Evolutionary conservation across 1,140 invertebrate species (phyloP), one percentile per base, ranked within the genome.

Genomic region (Glossosoma conforme): DNA sequence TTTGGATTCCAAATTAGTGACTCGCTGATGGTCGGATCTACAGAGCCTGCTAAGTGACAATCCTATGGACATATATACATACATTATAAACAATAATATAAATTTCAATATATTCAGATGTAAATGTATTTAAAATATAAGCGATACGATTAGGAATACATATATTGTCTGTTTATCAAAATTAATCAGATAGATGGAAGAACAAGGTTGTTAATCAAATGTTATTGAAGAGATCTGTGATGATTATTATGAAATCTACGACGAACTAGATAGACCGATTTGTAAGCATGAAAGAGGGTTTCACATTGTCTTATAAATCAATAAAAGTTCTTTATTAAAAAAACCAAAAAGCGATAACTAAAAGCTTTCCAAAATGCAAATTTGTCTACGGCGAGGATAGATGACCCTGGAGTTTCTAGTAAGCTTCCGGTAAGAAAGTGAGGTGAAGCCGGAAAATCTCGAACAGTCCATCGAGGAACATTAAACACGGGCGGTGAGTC

Each of bases 61-160:
- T 58, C 56, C 56, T 58, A 58, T 11, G 37, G 25, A 50, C 41
- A 58, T 20, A 57, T 30, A 33, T 25, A 33, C 15, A n/a, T n/a
- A n/a, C n/a, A n/a, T n/a, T n/a, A n/a, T n/a, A n/a, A n/a, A n/a
- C n/a, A n/a, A n/a, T n/a, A n/a, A n/a, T n/a, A n/a, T n/a, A n/a
- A n/a, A n/a, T n/a, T n/a, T n/a, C n/a, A n/a, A n/a, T n/a, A n/a
- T n/a, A n/a, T 13, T 33, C n/a, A 33, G n/a, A 11, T 13, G 11
- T 33, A 11, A 11, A 33, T 33, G 32, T 33, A 33, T 33, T 33
- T 13, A 33, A 13, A 33, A 28, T 28, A 8, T 28, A n/a, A 28
- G n/a, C n/a, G 25, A 8, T n/a, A 6, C 25, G 25, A 28, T 28
- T n/a, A 6, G 25, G 25, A 8, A 28, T 33, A 33, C 3, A 33